phyloP scores from a whole-genome alignment of 53 echinoderm and acorn worm species.

The Paracentrotus lividus region DNA sequence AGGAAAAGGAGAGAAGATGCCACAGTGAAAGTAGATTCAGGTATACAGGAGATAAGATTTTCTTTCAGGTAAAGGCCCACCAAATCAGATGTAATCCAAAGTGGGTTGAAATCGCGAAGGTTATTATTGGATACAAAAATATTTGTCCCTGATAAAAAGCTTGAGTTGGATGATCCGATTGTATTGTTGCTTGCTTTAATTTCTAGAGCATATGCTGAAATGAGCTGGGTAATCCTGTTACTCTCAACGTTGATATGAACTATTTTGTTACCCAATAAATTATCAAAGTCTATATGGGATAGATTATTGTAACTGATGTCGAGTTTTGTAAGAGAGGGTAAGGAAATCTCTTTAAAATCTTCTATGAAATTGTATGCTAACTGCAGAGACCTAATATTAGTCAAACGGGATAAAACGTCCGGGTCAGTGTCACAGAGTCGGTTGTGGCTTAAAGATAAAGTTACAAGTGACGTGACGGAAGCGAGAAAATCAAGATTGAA shows the following conservation, averaged over 20 bases:
- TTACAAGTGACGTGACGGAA: background rate
- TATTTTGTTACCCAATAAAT: no score
- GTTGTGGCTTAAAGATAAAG: background rate
- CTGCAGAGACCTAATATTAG: background rate
- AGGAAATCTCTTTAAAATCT: background rate
- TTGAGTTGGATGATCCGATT: conserved; percentile 8
- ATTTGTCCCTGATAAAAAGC: background rate
- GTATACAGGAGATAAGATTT: background rate
- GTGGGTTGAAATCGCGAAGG: background rate
- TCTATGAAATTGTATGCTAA: background rate
- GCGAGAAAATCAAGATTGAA: background rate
- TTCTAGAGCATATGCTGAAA: no score
- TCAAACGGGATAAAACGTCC: background rate
- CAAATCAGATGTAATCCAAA: background rate
- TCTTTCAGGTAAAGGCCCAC: background rate
- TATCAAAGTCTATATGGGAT: background rate
- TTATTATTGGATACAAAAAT: background rate
- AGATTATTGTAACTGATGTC: background rate
- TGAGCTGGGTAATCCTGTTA: background rate
- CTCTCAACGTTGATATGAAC: background rate
- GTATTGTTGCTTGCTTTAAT: background rate
- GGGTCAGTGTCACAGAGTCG: background rate
- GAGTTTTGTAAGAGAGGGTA: background rate
- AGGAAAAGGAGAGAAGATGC: background rate
- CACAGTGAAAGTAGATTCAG: background rate